A percentile compares a stretch with the other conserved stretches of the same genome.
phyloP scores from a whole-genome alignment of 2,888 invertebrate species.

The Lithophane socia region DNA sequence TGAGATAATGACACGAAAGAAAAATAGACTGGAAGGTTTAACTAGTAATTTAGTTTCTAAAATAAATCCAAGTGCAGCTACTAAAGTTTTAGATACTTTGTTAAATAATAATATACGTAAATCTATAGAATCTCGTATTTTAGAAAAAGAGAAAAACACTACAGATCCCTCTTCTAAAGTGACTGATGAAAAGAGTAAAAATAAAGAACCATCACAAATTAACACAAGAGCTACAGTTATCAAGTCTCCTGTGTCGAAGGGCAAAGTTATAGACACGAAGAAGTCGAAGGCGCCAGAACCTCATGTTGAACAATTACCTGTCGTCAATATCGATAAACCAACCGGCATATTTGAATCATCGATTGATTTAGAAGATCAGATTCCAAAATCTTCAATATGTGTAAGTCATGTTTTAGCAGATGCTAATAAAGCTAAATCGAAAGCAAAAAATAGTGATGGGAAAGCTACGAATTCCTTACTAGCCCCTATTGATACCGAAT shows the following conservation, averaged over 20 bases:
- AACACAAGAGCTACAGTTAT: constrained; percentile 90
- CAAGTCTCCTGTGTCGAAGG: constrained; percentile 90
- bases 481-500: constrained; percentile 83
- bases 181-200: constrained; percentile 80
- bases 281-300: constrained; percentile 81
- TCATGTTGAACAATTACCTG: constrained; percentile 74
- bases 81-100: constrained; percentile 88
- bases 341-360: constrained; percentile 94
- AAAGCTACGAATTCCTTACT: constrained; percentile 77
- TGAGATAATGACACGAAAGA: constrained; percentile 91
- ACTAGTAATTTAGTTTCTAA: constrained; percentile 91
- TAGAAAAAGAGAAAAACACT: constrained; percentile 84
- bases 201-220: constrained; percentile 82
- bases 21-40: constrained; percentile 91
- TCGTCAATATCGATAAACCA: constrained; percentile 89
- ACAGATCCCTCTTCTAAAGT: constrained; percentile 74
- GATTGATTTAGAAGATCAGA: constrained; percentile 92
- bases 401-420: constrained; percentile 82
- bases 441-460: constrained; percentile 74
- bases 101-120: constrained; percentile 88
- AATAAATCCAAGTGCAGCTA: constrained; percentile 90
- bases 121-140: constrained; percentile 87
- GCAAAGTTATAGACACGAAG: constrained; percentile 86
- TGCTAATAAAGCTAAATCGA: constrained; percentile 82
- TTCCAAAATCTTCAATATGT: constrained; percentile 90